phyloP scores from a whole-genome alignment of 2,113 vertebrate genomes.

The Phylloscopus trochilus region DNA sequence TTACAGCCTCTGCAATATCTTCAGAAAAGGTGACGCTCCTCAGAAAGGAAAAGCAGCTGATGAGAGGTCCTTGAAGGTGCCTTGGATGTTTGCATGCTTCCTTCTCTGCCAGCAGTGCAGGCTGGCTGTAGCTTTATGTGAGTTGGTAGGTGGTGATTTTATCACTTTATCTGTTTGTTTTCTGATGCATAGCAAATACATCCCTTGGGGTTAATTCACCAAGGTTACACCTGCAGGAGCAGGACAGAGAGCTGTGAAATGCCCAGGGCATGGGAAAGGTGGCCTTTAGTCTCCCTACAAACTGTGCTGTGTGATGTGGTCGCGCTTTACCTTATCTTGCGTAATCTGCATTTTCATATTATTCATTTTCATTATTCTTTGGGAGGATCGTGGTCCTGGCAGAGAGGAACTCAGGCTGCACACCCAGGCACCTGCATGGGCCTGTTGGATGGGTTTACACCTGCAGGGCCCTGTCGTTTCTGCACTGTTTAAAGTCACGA shows the following conservation, averaged over 20 bases:
- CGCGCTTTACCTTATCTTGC: background rate
- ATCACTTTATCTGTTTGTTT: background rate
- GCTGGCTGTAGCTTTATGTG: background rate
- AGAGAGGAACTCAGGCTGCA: background rate
- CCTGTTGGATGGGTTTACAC: slow-evolving; percentile 69
- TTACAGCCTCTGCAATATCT: background rate
- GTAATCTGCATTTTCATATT: background rate
- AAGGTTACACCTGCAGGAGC: background rate
- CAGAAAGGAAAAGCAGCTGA: background rate
- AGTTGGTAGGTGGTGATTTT: background rate
- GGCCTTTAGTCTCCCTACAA: background rate
- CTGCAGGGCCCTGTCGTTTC: slow-evolving; percentile 27
- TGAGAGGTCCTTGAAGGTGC: background rate
- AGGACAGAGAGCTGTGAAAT: background rate
- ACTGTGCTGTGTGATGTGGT: background rate
- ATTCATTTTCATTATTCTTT: background rate
- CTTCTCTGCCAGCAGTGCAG: background rate
- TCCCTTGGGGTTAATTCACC: background rate
- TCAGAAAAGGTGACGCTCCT: slow-evolving; percentile 9
- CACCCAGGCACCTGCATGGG: background rate
- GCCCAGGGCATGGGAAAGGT: background rate
- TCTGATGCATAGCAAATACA: background rate
- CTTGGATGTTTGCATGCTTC: accelerated
- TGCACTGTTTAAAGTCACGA: background rate
- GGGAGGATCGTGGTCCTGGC: background rate